Percentiles rank a stretch among this genome's conserved stretches.
phyloP scores from a whole-genome alignment of 2,113 vertebrate species.

The Thamnophis sirtalis region DNA sequence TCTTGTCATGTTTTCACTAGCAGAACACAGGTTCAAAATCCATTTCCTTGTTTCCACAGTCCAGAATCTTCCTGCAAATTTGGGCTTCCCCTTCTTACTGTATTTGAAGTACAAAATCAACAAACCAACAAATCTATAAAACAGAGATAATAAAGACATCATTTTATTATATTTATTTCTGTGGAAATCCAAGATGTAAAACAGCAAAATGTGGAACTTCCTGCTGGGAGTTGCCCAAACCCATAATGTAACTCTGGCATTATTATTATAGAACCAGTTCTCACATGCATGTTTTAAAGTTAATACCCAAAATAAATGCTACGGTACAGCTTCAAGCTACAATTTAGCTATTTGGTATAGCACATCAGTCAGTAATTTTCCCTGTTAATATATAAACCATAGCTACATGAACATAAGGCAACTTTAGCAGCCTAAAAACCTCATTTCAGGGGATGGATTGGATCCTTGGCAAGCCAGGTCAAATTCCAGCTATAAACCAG shows the following conservation, averaged over 20 bases:
- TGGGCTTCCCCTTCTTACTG: background rate
- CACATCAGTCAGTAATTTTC: constrained; percentile 23
- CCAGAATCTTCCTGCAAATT: background rate
- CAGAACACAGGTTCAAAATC: background rate
- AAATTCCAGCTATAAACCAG: background rate
- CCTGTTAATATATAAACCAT: constrained; percentile 21
- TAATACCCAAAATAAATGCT: constrained; percentile 39
- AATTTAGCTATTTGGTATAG: constrained; percentile 41
- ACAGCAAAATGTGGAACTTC: constrained; percentile 56
- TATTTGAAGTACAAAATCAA: background rate
- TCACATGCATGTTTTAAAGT: constrained; percentile 49
- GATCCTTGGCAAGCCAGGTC: constrained; percentile 14
- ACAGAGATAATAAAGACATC: constrained; percentile 50
- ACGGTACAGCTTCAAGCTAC: constrained; percentile 40
- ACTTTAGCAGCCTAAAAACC: constrained; percentile 24
- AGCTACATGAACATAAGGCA: constrained; percentile 31
- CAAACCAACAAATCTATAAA: constrained; percentile 33
- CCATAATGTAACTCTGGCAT: constrained; percentile 38
- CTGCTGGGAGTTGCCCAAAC: constrained; percentile 12
- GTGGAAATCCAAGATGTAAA: constrained; percentile 59
- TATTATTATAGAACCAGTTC: constrained; percentile 44
- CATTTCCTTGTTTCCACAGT: accelerated
- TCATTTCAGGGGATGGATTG: constrained; percentile 21
- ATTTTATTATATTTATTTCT: constrained; percentile 59
- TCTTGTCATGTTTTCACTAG: background rate